Base-by-base conservation (phyloP, 1,140 invertebrate species). In the Metopolophium dirhodum region DNA sequence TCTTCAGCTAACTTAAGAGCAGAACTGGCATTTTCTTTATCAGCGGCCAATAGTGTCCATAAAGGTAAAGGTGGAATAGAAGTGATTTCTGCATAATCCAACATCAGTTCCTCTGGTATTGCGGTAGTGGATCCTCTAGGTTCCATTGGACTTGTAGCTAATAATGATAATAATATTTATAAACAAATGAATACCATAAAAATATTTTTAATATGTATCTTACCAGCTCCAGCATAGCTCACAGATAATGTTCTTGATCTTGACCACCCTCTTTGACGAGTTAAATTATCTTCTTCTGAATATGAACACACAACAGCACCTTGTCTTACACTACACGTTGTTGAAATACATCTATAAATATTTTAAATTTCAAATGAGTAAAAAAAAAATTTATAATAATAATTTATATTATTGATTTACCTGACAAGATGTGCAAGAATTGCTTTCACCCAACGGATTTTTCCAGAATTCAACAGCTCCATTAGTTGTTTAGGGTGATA, bases 401-500 rank as follows among this genome's bases (percentile, higher is more conserved):
- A 83, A 82, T 68, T 87, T 23, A 30, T 83, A 61, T 23, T 14
- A 18, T 94, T 47, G 3, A 47, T 18, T n/a, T 91, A 95, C 95
- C 96, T 97, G 26, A 99, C 98, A 77, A 99, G 96, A 96, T 99
- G 99, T 7, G 98, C 97, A 68, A 99, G 96, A 94, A 99, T 99
- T 0, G 99, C 99, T 95, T 99, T 99, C 0, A 99, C 99, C 96
- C 99, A 98, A 94, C 98, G 96, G 61, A 99, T 99, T 96, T 99
- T 99, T 0, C 99, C 99, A 93, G 99, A 99, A 95, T 99, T 99
- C 0, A 99, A 96, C n/a, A 99, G 95, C 95, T 99, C 99, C 97
- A 99, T 99, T 7, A 99, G 95, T 95, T 99, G 99, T 95, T 99
- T 99, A 0, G 99, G 99, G 96, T 99, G 99, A 95, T 99, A 99